Base-by-base conservation (phyloP, 2,113 vertebrate species). In the Diphyllodes magnificus region DNA sequence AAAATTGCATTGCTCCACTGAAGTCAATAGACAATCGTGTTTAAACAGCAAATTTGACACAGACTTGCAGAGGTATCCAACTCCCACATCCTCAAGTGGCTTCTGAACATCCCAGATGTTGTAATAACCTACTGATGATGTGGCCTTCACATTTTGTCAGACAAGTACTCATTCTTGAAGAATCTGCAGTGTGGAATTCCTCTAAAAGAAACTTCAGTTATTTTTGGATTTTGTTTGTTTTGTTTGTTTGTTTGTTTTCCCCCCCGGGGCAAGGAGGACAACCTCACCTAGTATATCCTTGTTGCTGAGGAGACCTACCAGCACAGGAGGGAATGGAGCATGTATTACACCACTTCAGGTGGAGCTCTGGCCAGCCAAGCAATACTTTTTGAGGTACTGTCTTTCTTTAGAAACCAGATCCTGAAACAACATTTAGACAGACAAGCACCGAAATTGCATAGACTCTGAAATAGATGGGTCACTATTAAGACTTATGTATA, bases 41-140 rank as follows among this genome's bases (percentile, higher is more conserved):
- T 86, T 88, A 64, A 78, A 10, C 49, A 83, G 79, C 60, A 94
- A 94, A 96, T 91, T 82, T 75, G 86, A 56, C 60, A 92, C 45
- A 95, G 79, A 78, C 79, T 95, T 95, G 28, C 68, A 94, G 84
- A 91, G 42, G 21, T 94, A 54, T 73, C 37, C 15, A 18, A 9
- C 39, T 86, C 51, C 31, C 54, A 78, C 59, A 86, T 77, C 44
- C 40, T 80, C 35, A 60, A 4, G 45, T 50, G 51, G 17, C 42
- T 88, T 94, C 79, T 63, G 79, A 86, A 80, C 92, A 73, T 72
- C 21, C 69, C 73, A 91, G 42, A 54, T 89, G 51, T 75, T 59
- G 60, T 66, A 94, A 64, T 44, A 83, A 77, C 13, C 60, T 75
- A 30, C 47, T 49, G 73, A 54, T 70, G 28, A 60, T 47, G 16